These are phyloP conservation scores for Adela reaumurella DNA, from an alignment of 2,888 invertebrate species.

Conservation along the genomic window DNA sequence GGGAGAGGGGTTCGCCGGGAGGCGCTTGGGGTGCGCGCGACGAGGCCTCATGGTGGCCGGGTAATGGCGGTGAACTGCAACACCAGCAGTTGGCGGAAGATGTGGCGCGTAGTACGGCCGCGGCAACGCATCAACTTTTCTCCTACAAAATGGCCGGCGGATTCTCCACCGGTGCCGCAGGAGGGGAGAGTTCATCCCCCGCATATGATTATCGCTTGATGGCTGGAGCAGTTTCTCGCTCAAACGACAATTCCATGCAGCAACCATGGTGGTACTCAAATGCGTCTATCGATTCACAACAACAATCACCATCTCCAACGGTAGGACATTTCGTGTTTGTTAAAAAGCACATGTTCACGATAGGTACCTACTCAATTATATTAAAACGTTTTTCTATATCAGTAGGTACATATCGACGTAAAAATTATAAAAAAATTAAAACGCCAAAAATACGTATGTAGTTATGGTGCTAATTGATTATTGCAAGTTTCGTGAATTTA, in stretches of 20 bases:
- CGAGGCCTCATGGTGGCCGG: constrained; percentile 56
- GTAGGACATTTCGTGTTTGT: no score
- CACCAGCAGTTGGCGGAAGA: constrained; percentile 36
- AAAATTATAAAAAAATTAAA: no score
- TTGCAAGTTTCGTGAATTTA: no score
- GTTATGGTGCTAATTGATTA: no score
- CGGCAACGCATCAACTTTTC: constrained; percentile 68
- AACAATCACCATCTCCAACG: constrained; percentile 46
- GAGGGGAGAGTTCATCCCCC: constrained; percentile 61
- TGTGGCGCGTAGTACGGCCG: constrained; percentile 41
- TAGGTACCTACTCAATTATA: no score
- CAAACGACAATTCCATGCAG: constrained; percentile 34
- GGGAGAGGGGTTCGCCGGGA: constrained; percentile 52
- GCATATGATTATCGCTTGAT: constrained; percentile 73
- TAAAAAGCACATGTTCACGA: no score
- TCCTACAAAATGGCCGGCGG: constrained; percentile 85
- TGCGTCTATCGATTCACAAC: constrained; percentile 52
- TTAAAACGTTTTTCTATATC: no score
- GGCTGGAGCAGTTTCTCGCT: constrained; percentile 55
- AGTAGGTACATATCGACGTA: no score
- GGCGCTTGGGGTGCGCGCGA: constrained; percentile 58
- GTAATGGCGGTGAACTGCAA: constrained; percentile 46
- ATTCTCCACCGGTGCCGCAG: constrained; percentile 68
- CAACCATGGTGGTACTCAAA: constrained; percentile 72
- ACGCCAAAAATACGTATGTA: no score